These are phyloP conservation scores for Diaperis boleti DNA, from an alignment of 2,888 invertebrate genomes.

Conservation along the genomic window DNA sequence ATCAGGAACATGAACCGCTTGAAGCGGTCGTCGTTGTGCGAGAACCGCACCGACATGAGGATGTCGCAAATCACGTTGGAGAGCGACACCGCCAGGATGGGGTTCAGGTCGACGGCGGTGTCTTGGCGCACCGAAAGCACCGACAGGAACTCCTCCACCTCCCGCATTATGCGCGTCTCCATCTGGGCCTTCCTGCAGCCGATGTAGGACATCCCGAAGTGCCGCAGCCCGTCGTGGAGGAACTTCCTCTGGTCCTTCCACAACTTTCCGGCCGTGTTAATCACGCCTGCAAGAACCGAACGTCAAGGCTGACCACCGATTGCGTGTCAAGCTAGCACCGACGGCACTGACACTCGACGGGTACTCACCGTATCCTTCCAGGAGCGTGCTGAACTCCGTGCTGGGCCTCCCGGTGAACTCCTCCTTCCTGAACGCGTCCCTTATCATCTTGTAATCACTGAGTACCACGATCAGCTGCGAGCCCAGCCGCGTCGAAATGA, in stretches of 20 bases:
- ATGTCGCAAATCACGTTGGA: slow-evolving; percentile 93
- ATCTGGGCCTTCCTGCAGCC: slow-evolving; percentile 84
- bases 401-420: slow-evolving; percentile 91
- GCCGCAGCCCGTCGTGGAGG: slow-evolving; percentile 85
- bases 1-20: slow-evolving; percentile 85
- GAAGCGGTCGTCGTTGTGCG: slow-evolving; percentile 82
- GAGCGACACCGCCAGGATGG: slow-evolving; percentile 82
- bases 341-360: background rate
- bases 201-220: slow-evolving; percentile 90
- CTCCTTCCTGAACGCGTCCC: slow-evolving; percentile 87
- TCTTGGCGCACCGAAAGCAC: slow-evolving; percentile 75
- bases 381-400: slow-evolving; percentile 86
- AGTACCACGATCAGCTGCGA: slow-evolving; percentile 87
- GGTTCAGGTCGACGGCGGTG: slow-evolving; percentile 80
- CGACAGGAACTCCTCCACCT: slow-evolving; percentile 81
- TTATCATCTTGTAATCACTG: slow-evolving; percentile 87
- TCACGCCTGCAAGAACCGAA: slow-evolving; percentile 76
- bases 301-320: slow-evolving; percentile 64
- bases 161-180: slow-evolving; percentile 86
- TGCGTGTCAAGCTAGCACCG: too few relatives aligned
- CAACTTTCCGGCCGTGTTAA: slow-evolving; percentile 88
- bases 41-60: slow-evolving; percentile 89
- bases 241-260: slow-evolving; percentile 94
- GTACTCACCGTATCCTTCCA: slow-evolving; percentile 90
- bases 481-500: slow-evolving; percentile 86